Evolutionary conservation across 2,113 vertebrate species (phyloP).

Genomic region (Irena cyanogastra): DNA sequence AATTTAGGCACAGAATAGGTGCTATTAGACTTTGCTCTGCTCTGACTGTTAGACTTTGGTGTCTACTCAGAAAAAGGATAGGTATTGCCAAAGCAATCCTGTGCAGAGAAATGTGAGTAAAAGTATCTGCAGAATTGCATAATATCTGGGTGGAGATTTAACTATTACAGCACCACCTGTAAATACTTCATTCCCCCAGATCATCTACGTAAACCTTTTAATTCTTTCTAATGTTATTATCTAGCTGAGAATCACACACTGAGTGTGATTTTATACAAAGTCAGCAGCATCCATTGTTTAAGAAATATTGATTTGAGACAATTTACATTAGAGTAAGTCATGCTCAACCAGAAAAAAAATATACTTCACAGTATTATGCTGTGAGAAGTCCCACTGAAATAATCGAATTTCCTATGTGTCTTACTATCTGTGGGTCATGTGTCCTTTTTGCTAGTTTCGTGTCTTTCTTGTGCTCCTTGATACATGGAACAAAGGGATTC

Average conservation of each 20-base stretch:
- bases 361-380: background rate
- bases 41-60: background rate
- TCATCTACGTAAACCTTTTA: background rate
- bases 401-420: background rate
- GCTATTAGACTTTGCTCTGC: background rate
- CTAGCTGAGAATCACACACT: background rate
- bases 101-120: background rate
- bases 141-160: background rate
- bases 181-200: background rate
- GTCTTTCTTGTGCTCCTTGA: background rate
- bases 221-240: background rate
- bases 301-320: background rate
- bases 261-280: background rate
- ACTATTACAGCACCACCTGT: background rate
- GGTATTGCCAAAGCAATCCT: background rate
- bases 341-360: background rate
- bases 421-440: background rate
- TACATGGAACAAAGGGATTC: background rate
- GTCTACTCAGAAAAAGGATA: background rate
- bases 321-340: background rate
- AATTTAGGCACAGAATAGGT: background rate
- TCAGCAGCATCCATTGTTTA: background rate
- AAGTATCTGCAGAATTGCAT: background rate
- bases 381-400: background rate
- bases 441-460: background rate